Evolutionary conservation across 2,797 vertebrate genomes (phyloP).

Genomic region (Enteromius anoplus): DNA sequence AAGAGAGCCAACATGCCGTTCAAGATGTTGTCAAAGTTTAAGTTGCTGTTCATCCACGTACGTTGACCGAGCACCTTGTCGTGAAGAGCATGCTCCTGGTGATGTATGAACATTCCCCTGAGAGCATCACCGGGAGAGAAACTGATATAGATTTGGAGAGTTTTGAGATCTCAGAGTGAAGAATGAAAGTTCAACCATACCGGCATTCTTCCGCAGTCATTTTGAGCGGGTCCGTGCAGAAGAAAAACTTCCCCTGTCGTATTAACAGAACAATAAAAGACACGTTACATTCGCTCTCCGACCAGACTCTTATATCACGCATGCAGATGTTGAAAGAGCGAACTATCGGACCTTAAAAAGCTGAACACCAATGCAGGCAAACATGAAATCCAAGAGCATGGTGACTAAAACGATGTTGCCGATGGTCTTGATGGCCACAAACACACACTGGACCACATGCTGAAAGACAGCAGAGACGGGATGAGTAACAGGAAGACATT

Average conservation of each 20-base stretch:
- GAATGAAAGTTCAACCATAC: slow-evolving; percentile 68
- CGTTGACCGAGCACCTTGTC: slow-evolving; percentile 78
- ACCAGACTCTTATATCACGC: not conserved
- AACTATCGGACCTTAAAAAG: slow-evolving; percentile 87
- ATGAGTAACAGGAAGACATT: slow-evolving; percentile 12
- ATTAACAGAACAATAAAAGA: slow-evolving; percentile 8
- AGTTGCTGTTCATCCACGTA: slow-evolving; percentile 81
- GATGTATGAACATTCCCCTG: slow-evolving; percentile 85
- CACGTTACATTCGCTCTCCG: not conserved
- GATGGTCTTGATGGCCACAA: slow-evolving; percentile 94
- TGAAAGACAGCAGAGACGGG: slow-evolving; percentile 60
- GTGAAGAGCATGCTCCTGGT: slow-evolving; percentile 83
- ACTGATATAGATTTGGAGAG: not conserved
- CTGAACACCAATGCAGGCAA: slow-evolving; percentile 93
- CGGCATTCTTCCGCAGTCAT: slow-evolving; percentile 85
- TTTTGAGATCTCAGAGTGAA: not conserved
- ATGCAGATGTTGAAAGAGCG: not conserved
- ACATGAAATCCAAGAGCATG: slow-evolving; percentile 92
- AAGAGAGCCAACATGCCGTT: slow-evolving; percentile 95
- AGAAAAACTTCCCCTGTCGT: not conserved
- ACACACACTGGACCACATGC: slow-evolving; percentile 95
- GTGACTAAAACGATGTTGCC: slow-evolving; percentile 96
- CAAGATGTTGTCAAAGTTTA: slow-evolving; percentile 92
- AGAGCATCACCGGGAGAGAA: not conserved
- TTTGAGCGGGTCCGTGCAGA: slow-evolving; percentile 85